Base-by-base conservation (phyloP, 1,140 invertebrate genomes). In the Bicyclus anynana region DNA sequence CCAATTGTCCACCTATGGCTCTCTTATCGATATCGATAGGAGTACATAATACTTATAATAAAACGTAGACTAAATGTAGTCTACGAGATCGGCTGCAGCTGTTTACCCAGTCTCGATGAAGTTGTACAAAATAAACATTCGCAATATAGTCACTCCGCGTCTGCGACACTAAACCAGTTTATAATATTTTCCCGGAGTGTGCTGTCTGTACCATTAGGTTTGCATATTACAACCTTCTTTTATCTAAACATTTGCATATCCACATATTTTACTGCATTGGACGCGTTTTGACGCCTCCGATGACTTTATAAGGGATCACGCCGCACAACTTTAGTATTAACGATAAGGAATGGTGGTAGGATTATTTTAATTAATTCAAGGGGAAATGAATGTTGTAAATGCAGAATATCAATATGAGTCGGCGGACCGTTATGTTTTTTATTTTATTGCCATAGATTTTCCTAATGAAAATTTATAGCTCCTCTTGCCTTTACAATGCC, bases 201-300 rank as follows among this genome's bases (percentile, higher is more conserved):
- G 29, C 47, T 62, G 53, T 62, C 57, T 51, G 53, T 26, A 49
- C 74, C 74, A 60, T 74, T 74, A 74, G 61, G 57, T 77, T 64
- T 67, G 68, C 69, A 74, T 69, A 61, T 74, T 76, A 76, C 67
- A 69, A 63, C 62, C 69, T 74, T 73, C 70, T 77, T 73, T 76
- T 78, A 78, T 75, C 70, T 66, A 60, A 58, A 38, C 29, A 82
- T 82, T 80, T 76, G 63, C 77, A 82, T 83, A 75, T 68, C 59
- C 72, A 66, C 57, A 75, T 74, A 80, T 65, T 79, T 77, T 74
- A 77, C 63, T 64, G 63, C 55, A 67, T 40, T 57, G 54, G 64
- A 60, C 61, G 62, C 57, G 54, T 69, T 74, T 75, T 76, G 72
- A 80, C 72, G 70, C 67, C 61, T 65, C 59, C 65, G 66, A 82